Conservation (phyloP, 2,797 vertebrate genomes). For the Fistularia commersonii region DNA sequence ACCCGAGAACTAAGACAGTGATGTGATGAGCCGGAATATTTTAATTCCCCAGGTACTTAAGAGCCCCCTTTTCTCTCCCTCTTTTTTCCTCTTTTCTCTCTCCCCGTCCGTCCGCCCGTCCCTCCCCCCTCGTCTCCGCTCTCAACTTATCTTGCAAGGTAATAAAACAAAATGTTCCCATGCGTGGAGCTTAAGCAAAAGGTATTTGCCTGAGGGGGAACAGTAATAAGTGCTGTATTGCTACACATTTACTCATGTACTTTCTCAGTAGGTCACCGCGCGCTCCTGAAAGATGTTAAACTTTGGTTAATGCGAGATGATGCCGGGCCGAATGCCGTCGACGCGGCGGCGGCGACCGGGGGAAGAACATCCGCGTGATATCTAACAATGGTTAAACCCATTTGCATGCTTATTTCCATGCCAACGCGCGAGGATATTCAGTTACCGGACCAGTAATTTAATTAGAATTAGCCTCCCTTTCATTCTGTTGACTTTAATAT, state of each 20-base stretch:
- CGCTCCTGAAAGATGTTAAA: constrained; percentile 86
- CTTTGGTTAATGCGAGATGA: constrained; percentile 82
- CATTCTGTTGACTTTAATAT: too few species aligned
- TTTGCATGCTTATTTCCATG: too few species aligned
- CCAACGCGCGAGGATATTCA: too few species aligned
- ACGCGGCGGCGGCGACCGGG: constrained; percentile 34
- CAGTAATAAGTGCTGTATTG: constrained; percentile 88
- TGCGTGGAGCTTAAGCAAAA: constrained; percentile 88
- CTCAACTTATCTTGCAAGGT: constrained; percentile 90
- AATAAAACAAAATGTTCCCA: constrained; percentile 95
- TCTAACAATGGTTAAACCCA: too few species aligned
- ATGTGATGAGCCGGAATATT: constrained; percentile 88
- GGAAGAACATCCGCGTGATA: neutral
- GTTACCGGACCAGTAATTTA: too few species aligned
- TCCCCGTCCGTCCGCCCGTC: constrained; percentile 10
- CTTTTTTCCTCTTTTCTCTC: constrained; percentile 1
- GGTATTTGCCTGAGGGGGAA: constrained; percentile 95
- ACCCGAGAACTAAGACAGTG: constrained; percentile 88
- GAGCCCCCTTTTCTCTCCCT: constrained; percentile 56
- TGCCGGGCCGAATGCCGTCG: constrained; percentile 66
- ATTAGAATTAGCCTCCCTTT: too few species aligned
- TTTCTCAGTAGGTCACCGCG: constrained; percentile 86
- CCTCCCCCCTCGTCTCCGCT: constrained; percentile 58
- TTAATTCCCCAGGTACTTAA: constrained; percentile 92
- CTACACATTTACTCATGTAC: constrained; percentile 87